Percentiles rank a stretch among this genome's conserved stretches.
Conservation (phyloP, 2,888 invertebrate species). For the Acrobasis repandana region DNA sequence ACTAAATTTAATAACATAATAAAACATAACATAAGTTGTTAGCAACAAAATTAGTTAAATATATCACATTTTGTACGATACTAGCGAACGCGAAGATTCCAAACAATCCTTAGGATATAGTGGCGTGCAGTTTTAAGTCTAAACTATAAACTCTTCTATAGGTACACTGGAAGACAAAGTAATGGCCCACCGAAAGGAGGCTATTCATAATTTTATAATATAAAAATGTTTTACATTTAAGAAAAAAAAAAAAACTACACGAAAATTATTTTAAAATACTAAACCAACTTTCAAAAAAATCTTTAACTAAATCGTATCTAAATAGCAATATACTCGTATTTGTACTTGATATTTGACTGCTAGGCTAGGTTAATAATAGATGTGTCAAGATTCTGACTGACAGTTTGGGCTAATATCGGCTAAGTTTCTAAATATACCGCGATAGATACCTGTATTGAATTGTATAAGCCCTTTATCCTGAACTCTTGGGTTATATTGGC, state of each 20-base stretch:
- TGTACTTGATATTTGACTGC: background rate
- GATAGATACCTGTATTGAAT: no score
- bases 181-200: background rate
- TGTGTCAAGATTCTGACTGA: no score
- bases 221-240: no score
- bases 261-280: no score
- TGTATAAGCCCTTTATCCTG: no score
- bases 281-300: no score
- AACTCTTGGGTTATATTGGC: no score
- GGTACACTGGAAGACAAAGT: slow-evolving; percentile 35
- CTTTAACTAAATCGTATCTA: background rate
- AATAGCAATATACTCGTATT: background rate
- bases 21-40: slow-evolving; percentile 36
- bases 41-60: slow-evolving; percentile 41
- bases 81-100: slow-evolving; percentile 48
- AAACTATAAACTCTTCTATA: slow-evolving; percentile 13
- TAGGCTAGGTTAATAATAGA: no score
- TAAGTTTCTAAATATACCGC: no score
- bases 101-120: slow-evolving; percentile 32
- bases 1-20: slow-evolving; percentile 41
- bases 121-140: slow-evolving; percentile 35
- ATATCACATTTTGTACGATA: slow-evolving; percentile 55
- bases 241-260: no score
- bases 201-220: no score
- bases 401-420: no score